Conservation (phyloP, 2,797 vertebrate genomes). For the Falco novaeseelandiae region DNA sequence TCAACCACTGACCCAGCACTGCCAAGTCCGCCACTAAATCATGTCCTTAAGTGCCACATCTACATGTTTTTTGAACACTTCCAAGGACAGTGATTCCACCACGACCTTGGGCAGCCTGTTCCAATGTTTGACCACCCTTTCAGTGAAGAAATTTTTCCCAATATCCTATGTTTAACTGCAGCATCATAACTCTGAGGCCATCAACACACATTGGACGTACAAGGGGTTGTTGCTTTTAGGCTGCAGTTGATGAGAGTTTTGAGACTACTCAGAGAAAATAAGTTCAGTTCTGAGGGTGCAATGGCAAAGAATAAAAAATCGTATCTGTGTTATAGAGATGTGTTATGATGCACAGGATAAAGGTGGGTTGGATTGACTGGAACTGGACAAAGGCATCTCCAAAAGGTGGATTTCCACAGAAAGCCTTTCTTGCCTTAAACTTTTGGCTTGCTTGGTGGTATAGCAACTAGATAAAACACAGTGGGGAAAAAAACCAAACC, state of each 20-base stretch:
- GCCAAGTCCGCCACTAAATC: no score
- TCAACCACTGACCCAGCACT: no score
- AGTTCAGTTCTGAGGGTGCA: neutral
- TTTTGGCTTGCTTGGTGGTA: neutral
- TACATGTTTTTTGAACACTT: no score
- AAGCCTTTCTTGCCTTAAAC: neutral
- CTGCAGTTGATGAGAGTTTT: neutral
- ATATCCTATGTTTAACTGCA: neutral
- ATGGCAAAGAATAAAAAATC: neutral
- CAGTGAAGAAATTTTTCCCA: no score
- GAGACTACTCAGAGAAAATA: neutral
- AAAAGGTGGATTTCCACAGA: neutral
- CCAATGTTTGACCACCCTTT: no score
- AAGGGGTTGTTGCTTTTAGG: neutral
- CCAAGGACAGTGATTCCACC: no score
- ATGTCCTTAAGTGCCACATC: no score
- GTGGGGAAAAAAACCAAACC: neutral
- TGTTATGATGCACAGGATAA: accelerated
- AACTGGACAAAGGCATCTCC: neutral
- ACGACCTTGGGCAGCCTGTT: no score
- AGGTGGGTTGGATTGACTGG: neutral
- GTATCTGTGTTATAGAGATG: neutral
- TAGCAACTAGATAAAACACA: neutral
- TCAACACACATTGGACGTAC: accelerated
- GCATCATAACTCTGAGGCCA: accelerated